These are phyloP conservation scores for Ichneumoninae sp. DNA, from an alignment of 2,888 invertebrate genomes.

Conservation along the genomic window DNA sequence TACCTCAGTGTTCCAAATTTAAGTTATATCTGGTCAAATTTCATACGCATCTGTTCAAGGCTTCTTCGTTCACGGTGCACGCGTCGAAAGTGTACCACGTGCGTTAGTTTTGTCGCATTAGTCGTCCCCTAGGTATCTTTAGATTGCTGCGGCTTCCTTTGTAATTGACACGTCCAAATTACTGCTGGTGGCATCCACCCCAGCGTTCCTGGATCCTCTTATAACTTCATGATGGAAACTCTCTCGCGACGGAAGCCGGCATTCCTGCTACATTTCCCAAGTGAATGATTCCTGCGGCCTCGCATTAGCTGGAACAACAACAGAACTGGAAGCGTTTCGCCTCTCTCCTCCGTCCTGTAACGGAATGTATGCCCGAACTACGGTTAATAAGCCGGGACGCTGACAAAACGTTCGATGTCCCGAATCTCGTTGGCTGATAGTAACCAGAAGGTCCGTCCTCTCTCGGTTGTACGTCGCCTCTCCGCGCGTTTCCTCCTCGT, in stretches of 20 bases:
- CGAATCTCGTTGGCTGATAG: constrained; percentile 50
- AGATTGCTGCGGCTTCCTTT: constrained; percentile 22
- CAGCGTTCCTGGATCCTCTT: constrained; percentile 5
- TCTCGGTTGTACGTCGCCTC: constrained; percentile 1
- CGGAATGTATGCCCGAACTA: constrained; percentile 24
- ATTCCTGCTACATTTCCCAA: not conserved
- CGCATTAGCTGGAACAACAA: constrained; percentile 28
- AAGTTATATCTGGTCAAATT: not conserved
- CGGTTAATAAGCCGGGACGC: constrained; percentile 51
- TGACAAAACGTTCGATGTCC: constrained; percentile 62
- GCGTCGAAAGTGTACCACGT: not conserved
- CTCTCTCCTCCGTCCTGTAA: not conserved
- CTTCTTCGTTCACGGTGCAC: not conserved
- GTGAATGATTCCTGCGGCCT: constrained; percentile 19
- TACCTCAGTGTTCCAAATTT: not conserved
- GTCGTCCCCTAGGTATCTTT: not conserved
- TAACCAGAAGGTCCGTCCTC: constrained; percentile 24
- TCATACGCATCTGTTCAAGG: constrained; percentile 1
- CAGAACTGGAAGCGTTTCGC: not conserved
- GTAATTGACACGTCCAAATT: constrained; percentile 27
- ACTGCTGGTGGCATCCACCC: not conserved
- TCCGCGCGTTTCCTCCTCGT: constrained; percentile 33
- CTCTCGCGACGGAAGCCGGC: not conserved
- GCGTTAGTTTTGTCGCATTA: not conserved
- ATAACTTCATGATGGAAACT: not conserved